These are phyloP conservation scores for Porites lobata DNA, from an alignment of 92 coral and sea anemone genomes.

Conservation along the genomic window DNA sequence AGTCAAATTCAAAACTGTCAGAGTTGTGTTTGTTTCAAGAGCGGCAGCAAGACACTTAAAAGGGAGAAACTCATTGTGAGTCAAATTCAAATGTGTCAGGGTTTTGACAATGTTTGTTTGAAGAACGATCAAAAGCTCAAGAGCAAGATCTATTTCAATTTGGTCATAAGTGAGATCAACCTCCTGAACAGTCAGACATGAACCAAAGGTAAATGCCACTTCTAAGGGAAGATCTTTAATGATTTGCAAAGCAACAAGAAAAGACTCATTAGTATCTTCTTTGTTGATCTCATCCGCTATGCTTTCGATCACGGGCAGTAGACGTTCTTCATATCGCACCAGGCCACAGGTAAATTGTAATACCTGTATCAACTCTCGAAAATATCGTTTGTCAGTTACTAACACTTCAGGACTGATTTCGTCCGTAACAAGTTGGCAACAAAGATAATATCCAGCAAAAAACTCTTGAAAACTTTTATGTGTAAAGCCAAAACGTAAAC, in stretches of 20 bases:
- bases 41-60: background rate
- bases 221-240: background rate
- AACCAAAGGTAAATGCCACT: background rate
- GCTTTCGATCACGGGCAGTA: background rate
- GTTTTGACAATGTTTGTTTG: slow-evolving; percentile 1
- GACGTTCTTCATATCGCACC: background rate
- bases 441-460: slow-evolving; percentile 40
- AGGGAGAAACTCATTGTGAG: background rate
- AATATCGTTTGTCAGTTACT: background rate
- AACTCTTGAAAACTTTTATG: slow-evolving; percentile 25
- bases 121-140: background rate
- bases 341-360: background rate
- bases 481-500: too few species aligned
- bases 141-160: background rate
- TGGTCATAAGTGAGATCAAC: too few species aligned
- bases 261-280: background rate
- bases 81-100: background rate
- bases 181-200: background rate
- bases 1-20: background rate
- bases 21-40: background rate
- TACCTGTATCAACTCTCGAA: background rate
- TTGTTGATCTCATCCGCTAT: background rate
- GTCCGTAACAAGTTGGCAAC: background rate
- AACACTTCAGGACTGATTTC: background rate
- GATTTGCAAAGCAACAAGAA: background rate